A percentile compares a stretch with the other conserved stretches of the same genome.
Evolutionary conservation across 2,113 vertebrate species (phyloP).

Genomic region (Datnioides undecimradiatus): DNA sequence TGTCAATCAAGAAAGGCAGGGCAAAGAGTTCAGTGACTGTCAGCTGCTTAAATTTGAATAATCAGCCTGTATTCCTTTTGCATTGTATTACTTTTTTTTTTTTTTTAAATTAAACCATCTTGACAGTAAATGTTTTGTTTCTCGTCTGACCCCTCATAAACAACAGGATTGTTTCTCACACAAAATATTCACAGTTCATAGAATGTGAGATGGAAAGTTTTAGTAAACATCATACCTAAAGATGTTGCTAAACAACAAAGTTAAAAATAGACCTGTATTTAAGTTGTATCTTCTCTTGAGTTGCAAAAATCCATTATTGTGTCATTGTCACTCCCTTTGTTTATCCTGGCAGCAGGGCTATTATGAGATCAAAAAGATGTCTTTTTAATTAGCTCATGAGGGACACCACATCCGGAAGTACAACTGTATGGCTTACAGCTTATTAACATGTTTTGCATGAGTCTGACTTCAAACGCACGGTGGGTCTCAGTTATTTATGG

Average conservation of each 20-base stretch:
- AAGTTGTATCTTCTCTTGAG: conserved; percentile 64
- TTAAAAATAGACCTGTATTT: conserved; percentile 62
- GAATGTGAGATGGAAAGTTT: background rate
- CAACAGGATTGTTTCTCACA: background rate
- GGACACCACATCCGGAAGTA: conserved; percentile 71
- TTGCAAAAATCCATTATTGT: conserved; percentile 69
- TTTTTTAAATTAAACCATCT: no score
- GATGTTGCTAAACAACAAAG: conserved; percentile 22
- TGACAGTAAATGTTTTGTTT: conserved; percentile 3
- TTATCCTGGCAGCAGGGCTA: conserved; percentile 73
- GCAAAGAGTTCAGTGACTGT: background rate
- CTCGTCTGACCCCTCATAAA: background rate
- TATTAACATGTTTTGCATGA: conserved; percentile 69
- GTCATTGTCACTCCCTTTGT: conserved; percentile 77
- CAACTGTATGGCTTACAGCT: conserved; percentile 65
- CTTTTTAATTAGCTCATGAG: conserved; percentile 80
- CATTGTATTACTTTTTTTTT: no score
- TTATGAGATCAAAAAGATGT: conserved; percentile 80
- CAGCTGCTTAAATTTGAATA: background rate
- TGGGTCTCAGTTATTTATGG: conserved; percentile 75
- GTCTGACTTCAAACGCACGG: conserved; percentile 69
- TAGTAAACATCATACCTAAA: conserved; percentile 26
- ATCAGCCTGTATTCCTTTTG: background rate
- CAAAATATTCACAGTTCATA: background rate
- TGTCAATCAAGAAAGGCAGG: background rate